Percentiles rank a stretch among this genome's conserved stretches.
Conservation (phyloP, 2,797 vertebrate genomes). For the Pangasius mekongensis region DNA sequence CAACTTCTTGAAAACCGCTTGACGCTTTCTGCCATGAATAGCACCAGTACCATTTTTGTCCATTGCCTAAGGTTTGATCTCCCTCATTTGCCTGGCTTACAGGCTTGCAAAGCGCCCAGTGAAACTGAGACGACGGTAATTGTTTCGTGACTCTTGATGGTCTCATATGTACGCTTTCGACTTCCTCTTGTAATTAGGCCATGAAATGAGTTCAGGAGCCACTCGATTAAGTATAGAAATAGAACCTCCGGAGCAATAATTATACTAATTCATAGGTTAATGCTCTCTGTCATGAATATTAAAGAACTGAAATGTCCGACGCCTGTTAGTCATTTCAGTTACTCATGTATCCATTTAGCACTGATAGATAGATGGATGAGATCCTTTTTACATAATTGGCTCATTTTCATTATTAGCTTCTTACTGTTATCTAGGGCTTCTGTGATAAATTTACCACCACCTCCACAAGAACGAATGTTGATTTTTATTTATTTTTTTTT, state of each 20-base stretch:
- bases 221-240: conserved; percentile 65
- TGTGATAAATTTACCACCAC: neutral
- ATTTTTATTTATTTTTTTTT: neutral
- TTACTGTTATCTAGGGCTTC: neutral
- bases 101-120: no score
- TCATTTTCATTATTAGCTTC: neutral
- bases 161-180: conserved; percentile 51
- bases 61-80: conserved; percentile 29
- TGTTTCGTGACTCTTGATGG: conserved; percentile 33
- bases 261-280: conserved; percentile 52
- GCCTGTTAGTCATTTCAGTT: neutral
- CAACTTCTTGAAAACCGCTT: conserved; percentile 52
- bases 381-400: neutral
- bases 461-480: neutral
- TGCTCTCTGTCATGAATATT: conserved; percentile 45
- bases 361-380: neutral
- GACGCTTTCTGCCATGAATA: conserved; percentile 40
- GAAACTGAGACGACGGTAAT: conserved; percentile 36
- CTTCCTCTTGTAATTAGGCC: conserved; percentile 65
- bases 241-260: conserved; percentile 62
- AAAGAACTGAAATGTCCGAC: conserved; percentile 24
- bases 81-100: conserved; percentile 26
- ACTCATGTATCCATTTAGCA: conserved; percentile 9
- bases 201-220: conserved; percentile 65
- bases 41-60: conserved; percentile 37